Percentiles rank a stretch among this genome's conserved stretches.
phyloP scores from a whole-genome alignment of 2,113 vertebrate genomes.

The Tragulus kanchil region DNA sequence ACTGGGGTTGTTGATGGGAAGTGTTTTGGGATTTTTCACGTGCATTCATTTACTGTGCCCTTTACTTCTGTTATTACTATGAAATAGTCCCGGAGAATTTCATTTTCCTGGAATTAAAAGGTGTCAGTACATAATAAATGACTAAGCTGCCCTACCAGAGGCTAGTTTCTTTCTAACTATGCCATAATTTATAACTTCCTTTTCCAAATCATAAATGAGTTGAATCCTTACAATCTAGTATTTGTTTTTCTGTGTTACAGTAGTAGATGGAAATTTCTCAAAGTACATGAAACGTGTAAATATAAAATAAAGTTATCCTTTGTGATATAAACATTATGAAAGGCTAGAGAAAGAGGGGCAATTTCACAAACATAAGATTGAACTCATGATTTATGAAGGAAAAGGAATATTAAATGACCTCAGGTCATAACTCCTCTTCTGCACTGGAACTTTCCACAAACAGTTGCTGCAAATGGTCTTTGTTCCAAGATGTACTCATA shows the following conservation, averaged over 20 bases:
- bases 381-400: neutral
- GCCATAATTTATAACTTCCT: neutral
- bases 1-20: no score
- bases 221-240: neutral
- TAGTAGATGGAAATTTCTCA: neutral
- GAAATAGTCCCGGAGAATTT: no score
- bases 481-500: conserved; percentile 68
- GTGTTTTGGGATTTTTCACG: no score
- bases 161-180: neutral
- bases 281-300: neutral
- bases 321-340: neutral
- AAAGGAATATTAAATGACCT: neutral
- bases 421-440: conserved; percentile 37
- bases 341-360: neutral
- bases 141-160: neutral
- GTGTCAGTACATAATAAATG: neutral
- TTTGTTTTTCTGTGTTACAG: neutral
- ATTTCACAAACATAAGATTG: neutral
- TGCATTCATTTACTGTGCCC: no score
- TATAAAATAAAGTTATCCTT: neutral
- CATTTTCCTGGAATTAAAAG: neutral
- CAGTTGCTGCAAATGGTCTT: conserved; percentile 48
- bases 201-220: neutral
- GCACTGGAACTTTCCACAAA: conserved; percentile 47
- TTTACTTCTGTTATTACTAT: no score